These are phyloP conservation scores for Prinia subflava DNA, from an alignment of 2,113 vertebrate species.

Conservation along the genomic window DNA sequence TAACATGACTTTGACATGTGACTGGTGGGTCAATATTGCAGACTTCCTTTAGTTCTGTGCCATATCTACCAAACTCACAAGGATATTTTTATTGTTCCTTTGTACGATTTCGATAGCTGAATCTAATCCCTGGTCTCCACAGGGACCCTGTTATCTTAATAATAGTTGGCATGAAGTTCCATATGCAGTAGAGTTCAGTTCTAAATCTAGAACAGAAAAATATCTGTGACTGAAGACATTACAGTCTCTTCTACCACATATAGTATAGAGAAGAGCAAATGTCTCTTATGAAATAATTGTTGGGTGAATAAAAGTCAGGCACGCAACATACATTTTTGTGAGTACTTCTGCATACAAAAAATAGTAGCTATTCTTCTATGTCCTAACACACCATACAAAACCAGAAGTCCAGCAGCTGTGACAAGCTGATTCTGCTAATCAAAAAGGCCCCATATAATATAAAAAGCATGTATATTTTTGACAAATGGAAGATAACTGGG, in stretches of 20 bases:
- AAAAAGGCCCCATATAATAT: background rate
- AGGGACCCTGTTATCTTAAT: background rate
- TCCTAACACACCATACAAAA: background rate
- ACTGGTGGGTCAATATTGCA: background rate
- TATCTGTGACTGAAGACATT: background rate
- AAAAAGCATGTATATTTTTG: background rate
- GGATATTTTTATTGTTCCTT: background rate
- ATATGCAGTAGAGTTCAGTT: background rate
- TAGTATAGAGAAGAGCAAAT: background rate
- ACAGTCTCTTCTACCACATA: background rate
- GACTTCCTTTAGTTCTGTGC: background rate
- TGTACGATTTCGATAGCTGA: background rate
- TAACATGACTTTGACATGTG: background rate
- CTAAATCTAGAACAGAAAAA: background rate
- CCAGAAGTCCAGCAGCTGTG: background rate
- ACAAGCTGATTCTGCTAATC: background rate
- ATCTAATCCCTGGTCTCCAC: background rate
- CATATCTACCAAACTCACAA: rapidly evolving
- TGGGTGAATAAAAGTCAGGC: background rate
- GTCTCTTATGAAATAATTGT: background rate
- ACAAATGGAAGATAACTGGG: background rate
- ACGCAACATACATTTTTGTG: background rate
- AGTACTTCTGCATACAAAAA: background rate
- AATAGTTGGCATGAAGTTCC: background rate
- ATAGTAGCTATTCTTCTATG: background rate